Percentiles rank a stretch among this genome's conserved stretches.
phyloP scores from a whole-genome alignment of 2,113 vertebrate genomes.

The Gopherus evgoodei region DNA sequence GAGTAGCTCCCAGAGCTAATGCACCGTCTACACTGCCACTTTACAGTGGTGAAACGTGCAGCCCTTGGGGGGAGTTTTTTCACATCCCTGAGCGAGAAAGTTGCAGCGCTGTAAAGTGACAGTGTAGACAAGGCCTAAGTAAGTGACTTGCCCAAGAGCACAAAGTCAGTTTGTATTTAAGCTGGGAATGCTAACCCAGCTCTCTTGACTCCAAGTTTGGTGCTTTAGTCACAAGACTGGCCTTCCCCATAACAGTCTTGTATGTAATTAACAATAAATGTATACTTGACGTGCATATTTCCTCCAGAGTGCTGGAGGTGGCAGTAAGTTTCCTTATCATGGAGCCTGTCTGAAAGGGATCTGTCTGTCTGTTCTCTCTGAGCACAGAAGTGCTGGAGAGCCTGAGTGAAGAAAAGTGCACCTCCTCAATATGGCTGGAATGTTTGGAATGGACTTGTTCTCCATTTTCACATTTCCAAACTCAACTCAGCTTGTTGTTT shows the following conservation, averaged over 20 bases:
- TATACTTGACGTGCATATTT: not conserved
- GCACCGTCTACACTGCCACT: no score
- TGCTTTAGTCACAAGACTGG: not conserved
- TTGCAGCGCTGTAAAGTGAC: no score
- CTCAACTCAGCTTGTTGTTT: not conserved
- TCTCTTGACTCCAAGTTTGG: not conserved
- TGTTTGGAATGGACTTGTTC: not conserved
- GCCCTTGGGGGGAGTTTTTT: no score
- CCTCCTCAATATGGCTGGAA: not conserved
- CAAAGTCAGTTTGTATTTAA: not conserved
- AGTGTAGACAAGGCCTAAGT: no score
- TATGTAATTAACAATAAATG: not conserved
- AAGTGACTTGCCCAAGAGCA: not conserved
- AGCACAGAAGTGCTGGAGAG: not conserved
- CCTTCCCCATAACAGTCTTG: not conserved
- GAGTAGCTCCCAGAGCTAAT: no score
- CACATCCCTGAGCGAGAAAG: no score
- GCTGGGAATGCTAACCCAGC: not conserved
- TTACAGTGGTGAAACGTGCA: no score
- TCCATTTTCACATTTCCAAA: not conserved
- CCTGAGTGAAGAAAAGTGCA: not conserved
- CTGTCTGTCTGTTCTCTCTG: not conserved
- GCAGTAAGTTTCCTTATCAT: not conserved
- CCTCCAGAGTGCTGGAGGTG: not conserved
- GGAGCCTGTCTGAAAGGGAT: not conserved